These are phyloP conservation scores for Oreochromis niloticus DNA, from an alignment of 2,113 vertebrate species.

Conservation along the genomic window DNA sequence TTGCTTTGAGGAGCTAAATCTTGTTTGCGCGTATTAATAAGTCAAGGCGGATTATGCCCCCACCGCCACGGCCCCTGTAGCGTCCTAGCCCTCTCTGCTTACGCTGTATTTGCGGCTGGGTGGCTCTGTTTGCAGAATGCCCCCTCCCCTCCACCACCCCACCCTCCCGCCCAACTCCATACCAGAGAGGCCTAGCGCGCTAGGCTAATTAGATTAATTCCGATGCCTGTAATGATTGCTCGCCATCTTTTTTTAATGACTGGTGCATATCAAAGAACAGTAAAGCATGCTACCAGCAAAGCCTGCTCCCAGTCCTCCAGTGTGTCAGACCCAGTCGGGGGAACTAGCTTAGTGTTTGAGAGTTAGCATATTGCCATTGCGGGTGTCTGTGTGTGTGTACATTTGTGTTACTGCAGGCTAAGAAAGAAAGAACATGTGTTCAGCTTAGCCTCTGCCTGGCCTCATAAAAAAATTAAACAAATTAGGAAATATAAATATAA, in stretches of 20 bases:
- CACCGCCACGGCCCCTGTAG: constrained; percentile 10
- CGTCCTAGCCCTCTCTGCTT: constrained; percentile 35
- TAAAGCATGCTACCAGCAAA: constrained; percentile 51
- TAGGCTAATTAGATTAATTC: constrained; percentile 77
- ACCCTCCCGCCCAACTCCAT: not conserved
- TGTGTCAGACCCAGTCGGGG: constrained; percentile 28
- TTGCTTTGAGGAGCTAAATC: constrained; percentile 76
- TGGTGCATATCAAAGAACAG: constrained; percentile 72
- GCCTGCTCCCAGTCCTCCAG: constrained; percentile 6
- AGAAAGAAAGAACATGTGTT: constrained; percentile 52
- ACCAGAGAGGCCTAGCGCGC: constrained; percentile 42
- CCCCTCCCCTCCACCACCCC: not conserved
- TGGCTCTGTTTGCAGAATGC: constrained; percentile 61
- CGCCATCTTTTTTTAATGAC: constrained; percentile 79
- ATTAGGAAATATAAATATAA: constrained; percentile 19
- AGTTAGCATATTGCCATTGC: constrained; percentile 37
- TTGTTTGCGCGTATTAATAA: constrained; percentile 75
- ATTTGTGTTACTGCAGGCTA: constrained; percentile 45
- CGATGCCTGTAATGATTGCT: constrained; percentile 76
- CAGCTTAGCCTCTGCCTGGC: constrained; percentile 25
- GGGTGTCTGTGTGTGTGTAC: not conserved
- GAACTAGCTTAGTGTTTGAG: constrained; percentile 37
- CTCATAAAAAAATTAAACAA: not conserved
- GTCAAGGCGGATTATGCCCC: constrained; percentile 62
- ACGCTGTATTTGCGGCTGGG: constrained; percentile 44